phyloP scores from a whole-genome alignment of 2,888 invertebrate species.

The Plagiodera versicolora region DNA sequence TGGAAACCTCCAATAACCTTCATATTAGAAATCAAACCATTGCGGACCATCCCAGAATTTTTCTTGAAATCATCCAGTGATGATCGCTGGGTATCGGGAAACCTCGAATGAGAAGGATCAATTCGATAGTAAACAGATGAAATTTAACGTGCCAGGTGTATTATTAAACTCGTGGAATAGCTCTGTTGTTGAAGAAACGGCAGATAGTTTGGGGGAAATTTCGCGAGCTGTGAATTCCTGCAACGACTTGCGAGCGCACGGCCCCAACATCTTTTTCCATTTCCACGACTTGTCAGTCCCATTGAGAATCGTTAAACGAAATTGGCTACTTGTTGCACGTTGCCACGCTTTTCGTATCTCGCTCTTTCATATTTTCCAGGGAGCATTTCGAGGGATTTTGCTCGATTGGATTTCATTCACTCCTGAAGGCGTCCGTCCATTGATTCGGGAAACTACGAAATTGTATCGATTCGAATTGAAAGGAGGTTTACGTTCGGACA shows the following conservation, averaged over 20 bases:
- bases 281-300: constrained; percentile 35
- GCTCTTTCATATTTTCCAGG: constrained; percentile 8
- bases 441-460: too few species aligned
- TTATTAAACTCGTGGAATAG: constrained; percentile 9
- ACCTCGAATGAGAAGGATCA: too few species aligned
- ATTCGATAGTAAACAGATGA: constrained; percentile 8
- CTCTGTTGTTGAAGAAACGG: constrained; percentile 16
- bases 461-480: too few species aligned
- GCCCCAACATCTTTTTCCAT: constrained; percentile 38
- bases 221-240: constrained; percentile 24
- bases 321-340: constrained; percentile 46
- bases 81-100: too few species aligned
- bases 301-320: constrained; percentile 44
- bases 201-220: constrained; percentile 17
- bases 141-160: constrained; percentile 1
- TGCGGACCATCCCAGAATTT: too few species aligned
- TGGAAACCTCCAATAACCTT: too few species aligned
- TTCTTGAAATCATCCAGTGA: too few species aligned
- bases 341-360: background rate
- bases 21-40: too few species aligned
- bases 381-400: constrained; percentile 14
- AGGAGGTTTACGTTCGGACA: too few species aligned
- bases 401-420: constrained; percentile 14
- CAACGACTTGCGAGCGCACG: constrained; percentile 17
- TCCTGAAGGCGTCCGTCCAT: constrained; percentile 8